phyloP scores from a whole-genome alignment of 2,888 invertebrate species.

The Venusia cambrica region DNA sequence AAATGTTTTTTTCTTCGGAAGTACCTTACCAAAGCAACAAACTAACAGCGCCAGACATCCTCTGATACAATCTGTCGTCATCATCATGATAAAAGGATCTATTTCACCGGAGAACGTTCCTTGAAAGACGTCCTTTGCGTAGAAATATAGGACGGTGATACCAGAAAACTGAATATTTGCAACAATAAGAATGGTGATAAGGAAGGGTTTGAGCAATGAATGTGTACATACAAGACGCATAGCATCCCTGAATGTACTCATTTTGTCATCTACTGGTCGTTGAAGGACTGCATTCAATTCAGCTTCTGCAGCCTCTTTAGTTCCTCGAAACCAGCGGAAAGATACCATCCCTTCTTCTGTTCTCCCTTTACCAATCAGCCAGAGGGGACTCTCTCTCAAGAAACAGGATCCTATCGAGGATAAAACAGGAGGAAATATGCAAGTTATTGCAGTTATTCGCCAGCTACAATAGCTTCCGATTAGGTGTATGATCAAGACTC shows the following conservation, averaged over 20 bases:
- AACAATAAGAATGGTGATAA: constrained; percentile 34
- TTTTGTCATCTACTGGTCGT: constrained; percentile 32
- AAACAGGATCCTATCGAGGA: constrained; percentile 34
- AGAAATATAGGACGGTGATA: constrained; percentile 47
- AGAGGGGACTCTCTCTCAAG: constrained; percentile 55
- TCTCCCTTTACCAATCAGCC: constrained; percentile 49
- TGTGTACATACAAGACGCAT: constrained; percentile 36
- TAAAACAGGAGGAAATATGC: constrained; percentile 37
- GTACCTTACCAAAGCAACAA: constrained; percentile 36
- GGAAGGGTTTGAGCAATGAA: constrained; percentile 40
- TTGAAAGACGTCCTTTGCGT: constrained; percentile 45
- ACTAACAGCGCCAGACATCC: constrained; percentile 32
- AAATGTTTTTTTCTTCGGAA: constrained; percentile 42
- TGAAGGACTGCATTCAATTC: constrained; percentile 44
- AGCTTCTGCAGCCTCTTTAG: constrained; percentile 35
- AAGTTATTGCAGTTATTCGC: constrained; percentile 41
- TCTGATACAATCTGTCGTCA: constrained; percentile 44
- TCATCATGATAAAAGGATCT: constrained; percentile 44
- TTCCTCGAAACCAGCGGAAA: constrained; percentile 47
- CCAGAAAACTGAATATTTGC: constrained; percentile 45
- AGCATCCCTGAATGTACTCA: constrained; percentile 31
- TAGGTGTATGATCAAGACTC: constrained; percentile 42
- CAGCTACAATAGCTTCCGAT: constrained; percentile 43
- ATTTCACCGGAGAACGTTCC: constrained; percentile 42
- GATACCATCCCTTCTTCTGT: constrained; percentile 39